Evolutionary conservation across 2,797 vertebrate genomes (phyloP).

Genomic region (Coreius guichenoti): DNA sequence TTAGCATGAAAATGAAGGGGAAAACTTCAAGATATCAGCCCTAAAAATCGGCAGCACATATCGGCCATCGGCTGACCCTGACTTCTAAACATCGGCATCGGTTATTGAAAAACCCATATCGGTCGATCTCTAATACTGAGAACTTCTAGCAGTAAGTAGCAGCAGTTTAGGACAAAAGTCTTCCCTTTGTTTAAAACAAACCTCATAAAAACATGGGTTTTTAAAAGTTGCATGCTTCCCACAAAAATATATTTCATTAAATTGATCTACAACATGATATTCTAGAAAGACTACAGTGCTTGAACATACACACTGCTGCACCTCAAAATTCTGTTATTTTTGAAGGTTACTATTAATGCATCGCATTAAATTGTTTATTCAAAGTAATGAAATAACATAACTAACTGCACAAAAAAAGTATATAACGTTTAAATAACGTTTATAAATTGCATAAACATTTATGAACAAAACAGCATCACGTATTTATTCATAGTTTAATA

Average conservation of each 20-base stretch:
- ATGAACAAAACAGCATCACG: not conserved
- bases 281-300: not conserved
- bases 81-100: too few species aligned
- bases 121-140: too few species aligned
- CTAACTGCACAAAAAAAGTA: not conserved
- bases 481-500: not conserved
- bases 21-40: too few species aligned
- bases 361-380: not conserved
- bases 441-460: not conserved
- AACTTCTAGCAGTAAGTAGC: not conserved
- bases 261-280: not conserved
- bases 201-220: not conserved
- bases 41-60: too few species aligned
- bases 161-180: not conserved
- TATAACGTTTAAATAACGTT: not conserved
- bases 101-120: too few species aligned
- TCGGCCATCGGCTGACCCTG: too few species aligned
- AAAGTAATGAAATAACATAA: not conserved
- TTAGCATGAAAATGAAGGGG: too few species aligned
- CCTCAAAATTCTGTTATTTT: not conserved
- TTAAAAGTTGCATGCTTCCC: not conserved
- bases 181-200: not conserved
- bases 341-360: not conserved
- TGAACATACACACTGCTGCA: not conserved
- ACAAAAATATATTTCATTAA: not conserved